Evolutionary conservation across 2,888 invertebrate species (phyloP), one percentile per base, ranked within the genome.

Genomic region (Stramonita haemastoma): DNA sequence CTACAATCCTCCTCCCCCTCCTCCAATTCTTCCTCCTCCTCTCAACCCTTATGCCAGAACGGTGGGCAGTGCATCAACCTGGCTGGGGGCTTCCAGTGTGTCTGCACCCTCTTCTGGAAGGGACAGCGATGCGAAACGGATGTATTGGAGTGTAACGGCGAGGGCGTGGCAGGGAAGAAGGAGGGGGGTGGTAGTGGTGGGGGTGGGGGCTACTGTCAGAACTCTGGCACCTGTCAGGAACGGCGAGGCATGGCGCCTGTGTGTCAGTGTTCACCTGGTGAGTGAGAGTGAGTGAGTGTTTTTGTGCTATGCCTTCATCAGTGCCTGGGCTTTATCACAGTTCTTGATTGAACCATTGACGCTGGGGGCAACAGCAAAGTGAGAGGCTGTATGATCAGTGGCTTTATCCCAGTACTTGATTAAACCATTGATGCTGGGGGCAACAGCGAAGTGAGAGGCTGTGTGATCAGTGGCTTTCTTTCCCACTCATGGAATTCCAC

Each of bases 191-290:
- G 32, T 0, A 13, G 32, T 85, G 84, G 85, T 29, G 13, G 85
- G 70, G 81, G 81, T 17, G 73, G 77, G 79, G 46, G 4, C 56
- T 89, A 98, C 0, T 99, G 99, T 96, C 96, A 97, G 91, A 98
- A 99, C 96, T 98, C 98, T 19, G 99, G 98, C 89, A 97, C 97
- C 77, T 99, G 99, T 96, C 97, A 95, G 95, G 94, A 94, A 91
- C 88, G 89, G 60, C 91, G 87, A 36, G 93, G 84, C 22, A 34
- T 36, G 36, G 29, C 22, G 11, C 85, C 87, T 32, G 13, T 57
- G 79, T 90, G 90, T 77, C 22, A 79, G 5, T 90, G 90, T 86
- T 29, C 66, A 6, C 81, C 90, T 11, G 89, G 89, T 89, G 26
- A 32, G 85, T 85, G 8, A 46, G 46, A 5, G 46, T 46, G 46